Evolutionary conservation across 1,140 invertebrate genomes (phyloP), one percentile per base, ranked within the genome.

Genomic region (Hydropsyche tenuis): DNA sequence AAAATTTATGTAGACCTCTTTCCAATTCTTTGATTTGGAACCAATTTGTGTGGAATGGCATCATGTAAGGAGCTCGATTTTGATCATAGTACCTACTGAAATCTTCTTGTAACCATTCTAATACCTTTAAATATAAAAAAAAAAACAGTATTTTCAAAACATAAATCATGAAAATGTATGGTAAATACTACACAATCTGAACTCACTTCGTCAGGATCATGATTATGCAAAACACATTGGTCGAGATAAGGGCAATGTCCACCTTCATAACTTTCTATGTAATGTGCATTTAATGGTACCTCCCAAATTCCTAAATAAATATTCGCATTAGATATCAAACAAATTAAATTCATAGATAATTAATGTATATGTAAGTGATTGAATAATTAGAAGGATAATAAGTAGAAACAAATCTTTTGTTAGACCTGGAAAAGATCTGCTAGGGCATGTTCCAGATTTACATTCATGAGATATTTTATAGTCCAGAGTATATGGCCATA

Each of bases 21-120:
- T 96, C 93, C 0, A 96, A 84, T 76, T 92, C 92, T 76, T 94
- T 93, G 62, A 94, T 94, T 79, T 95, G 94, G 87, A 97, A 96
- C 95, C 94, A 97, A 83, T 96, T 96, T 9, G 94, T 96, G 77
- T 96, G 94, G 88, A 96, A 94, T 4, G 94, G 91, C 91, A 96
- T 94, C 92, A 95, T 94, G 80, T 96, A 96, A 0, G 95, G 95
- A 0, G 95, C 95, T 74, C 92, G 87, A 81, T 96, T 96, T 79
- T 94, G 92, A 42, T 93, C 90, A 79, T 96, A 96, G 80, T 94
- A 90, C 25, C 94, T 86, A 51, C 89, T 89, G 81, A 97, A 97
- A 81, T 97, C 96, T 85, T 96, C 94, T 80, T 93, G 90, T 0
- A 97, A 86, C 94, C 95, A 97, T 79, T 95, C 92, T 37, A 95